Percentiles rank a stretch among this genome's conserved stretches.
Conservation (phyloP, 2,888 invertebrate species). For the Flabesymbios commensalis region DNA sequence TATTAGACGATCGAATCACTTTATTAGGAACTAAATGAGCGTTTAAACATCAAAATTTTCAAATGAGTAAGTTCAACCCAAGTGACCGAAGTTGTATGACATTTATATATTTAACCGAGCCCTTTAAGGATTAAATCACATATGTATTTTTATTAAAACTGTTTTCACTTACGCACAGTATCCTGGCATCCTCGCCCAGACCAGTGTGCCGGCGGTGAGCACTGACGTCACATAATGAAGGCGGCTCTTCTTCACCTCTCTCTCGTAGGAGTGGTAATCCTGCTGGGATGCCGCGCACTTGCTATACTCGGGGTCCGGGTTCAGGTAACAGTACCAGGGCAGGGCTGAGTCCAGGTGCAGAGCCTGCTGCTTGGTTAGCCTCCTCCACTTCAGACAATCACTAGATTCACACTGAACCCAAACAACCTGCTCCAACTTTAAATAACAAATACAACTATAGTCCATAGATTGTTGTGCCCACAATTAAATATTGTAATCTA, state of each 20-base stretch:
- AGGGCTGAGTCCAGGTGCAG: constrained; percentile 29
- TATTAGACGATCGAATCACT: no score
- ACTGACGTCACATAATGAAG: constrained; percentile 45
- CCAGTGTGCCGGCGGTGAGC: constrained; percentile 43
- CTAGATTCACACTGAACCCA: constrained; percentile 57
- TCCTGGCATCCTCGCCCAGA: constrained; percentile 54
- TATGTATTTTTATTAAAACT: no score
- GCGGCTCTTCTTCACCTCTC: constrained; percentile 42
- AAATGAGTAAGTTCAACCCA: no score
- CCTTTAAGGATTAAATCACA: no score
- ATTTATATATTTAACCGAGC: no score
- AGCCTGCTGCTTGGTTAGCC: constrained; percentile 34
- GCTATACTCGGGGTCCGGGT: constrained; percentile 39
- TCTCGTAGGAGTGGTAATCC: constrained; percentile 30
- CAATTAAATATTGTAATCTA: no score
- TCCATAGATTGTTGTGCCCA: no score
- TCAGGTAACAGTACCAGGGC: constrained; percentile 53
- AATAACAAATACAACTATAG: no score
- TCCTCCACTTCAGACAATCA: constrained; percentile 52
- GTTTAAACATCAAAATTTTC: no score
- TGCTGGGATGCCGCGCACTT: constrained; percentile 45
- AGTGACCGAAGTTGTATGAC: no score
- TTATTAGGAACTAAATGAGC: no score
- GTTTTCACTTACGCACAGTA: constrained; percentile 45
- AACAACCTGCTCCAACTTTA: constrained; percentile 25